These are phyloP conservation scores for Agriotes lineatus DNA, from an alignment of 2,888 invertebrate genomes.

Conservation along the genomic window DNA sequence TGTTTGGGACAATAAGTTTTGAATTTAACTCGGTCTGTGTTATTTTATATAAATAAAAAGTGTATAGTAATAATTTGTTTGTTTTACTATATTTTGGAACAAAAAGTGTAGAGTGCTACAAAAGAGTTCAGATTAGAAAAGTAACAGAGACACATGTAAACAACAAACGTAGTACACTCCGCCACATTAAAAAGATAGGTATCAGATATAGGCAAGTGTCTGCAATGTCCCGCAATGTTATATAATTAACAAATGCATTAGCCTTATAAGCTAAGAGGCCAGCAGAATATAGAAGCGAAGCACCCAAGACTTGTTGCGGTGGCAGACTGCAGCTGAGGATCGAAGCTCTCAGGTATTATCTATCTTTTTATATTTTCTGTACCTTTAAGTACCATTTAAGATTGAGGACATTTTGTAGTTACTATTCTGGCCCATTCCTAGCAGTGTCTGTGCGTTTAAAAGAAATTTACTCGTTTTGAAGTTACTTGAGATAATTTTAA, in stretches of 20 bases:
- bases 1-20: conserved; percentile 29
- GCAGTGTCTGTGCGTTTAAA: conserved; percentile 32
- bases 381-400: conserved; percentile 59
- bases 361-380: conserved; percentile 69
- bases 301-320: conserved; percentile 51
- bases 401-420: conserved; percentile 46
- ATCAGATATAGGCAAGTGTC: conserved; percentile 46
- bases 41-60: conserved; percentile 29
- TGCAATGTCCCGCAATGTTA: conserved; percentile 47
- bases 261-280: conserved; percentile 56
- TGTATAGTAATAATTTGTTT: conserved; percentile 28
- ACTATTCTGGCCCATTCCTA: conserved; percentile 46
- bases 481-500: conserved; percentile 20
- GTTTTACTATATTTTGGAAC: conserved; percentile 34
- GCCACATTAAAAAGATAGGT: conserved; percentile 29
- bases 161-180: conserved; percentile 23
- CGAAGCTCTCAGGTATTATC: conserved; percentile 72
- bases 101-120: conserved; percentile 1
- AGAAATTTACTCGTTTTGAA: conserved; percentile 10
- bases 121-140: conserved; percentile 9
- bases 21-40: conserved; percentile 33
- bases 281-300: conserved; percentile 47
- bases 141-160: conserved; percentile 11
- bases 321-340: conserved; percentile 58
- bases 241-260: conserved; percentile 56